Evolutionary conservation across 1,140 invertebrate species (phyloP), one percentile per base, ranked within the genome.

Genomic region (Hormaphis cornu): DNA sequence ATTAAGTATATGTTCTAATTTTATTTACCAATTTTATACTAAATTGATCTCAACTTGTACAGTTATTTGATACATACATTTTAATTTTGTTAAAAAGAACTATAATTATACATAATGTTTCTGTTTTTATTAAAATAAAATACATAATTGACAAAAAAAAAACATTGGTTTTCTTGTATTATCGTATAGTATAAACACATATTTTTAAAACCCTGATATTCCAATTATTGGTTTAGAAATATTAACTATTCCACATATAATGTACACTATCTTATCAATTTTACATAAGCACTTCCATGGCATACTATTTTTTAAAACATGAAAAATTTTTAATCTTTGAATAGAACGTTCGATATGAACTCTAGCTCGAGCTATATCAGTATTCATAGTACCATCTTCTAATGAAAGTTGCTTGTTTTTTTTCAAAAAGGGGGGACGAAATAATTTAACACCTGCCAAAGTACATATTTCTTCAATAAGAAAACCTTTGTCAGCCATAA

Each of bases 401-500:
- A 73, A 71, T 71, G 73, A 75, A 5, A 73, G 72, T 46, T 73
- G 74, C 72, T 70, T 66, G 28, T 71, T 70, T 16, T 69, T 56
- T 63, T 48, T 37, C 12, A 75, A 69, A 71, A 75, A 74, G 0
- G 73, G 63, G 9, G 73, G 74, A 48, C 69, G 66, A 16, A 75
- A 72, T 35, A 75, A 28, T 37, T 72, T 24, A 26, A 75, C 69
- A 12, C 69, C 40, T 69, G 72, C 28, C 12, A 33, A 20, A 22
- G 30, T 28, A 59, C 74, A 75, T 56, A 63, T 46, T 22, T 74
- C 70, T 48, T 72, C 70, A 24, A 69, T 28, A 20, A 2, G 71
- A 61, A 76, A 79, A 14, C 75, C 77, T 56, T 76, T 74, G 72
- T 78, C 77, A 44, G 77, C 77, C 75, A 79, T 76, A 18, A 79